phyloP scores from a whole-genome alignment of 1,140 invertebrate species.

The Schlechtendalia chinensis region DNA sequence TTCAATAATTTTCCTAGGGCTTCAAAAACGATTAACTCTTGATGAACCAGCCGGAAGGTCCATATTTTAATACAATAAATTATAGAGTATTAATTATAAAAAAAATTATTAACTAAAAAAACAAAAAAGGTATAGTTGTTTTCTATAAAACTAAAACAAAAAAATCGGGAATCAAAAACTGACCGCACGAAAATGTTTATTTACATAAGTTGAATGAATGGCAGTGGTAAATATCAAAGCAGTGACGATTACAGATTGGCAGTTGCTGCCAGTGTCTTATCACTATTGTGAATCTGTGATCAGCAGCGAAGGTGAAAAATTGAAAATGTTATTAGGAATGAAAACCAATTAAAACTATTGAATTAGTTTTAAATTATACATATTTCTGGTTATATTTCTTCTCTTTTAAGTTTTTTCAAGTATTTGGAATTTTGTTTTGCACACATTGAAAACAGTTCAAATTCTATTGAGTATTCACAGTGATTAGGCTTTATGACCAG shows the following conservation, averaged over 20 bases:
- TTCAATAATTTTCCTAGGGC: background rate
- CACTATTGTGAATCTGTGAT: no score
- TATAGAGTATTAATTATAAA: no score
- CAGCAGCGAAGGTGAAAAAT: background rate
- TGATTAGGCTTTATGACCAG: background rate
- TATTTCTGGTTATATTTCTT: conserved; percentile 15
- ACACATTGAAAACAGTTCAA: conserved; percentile 5
- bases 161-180: background rate
- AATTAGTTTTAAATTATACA: background rate
- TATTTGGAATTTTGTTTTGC: background rate
- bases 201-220: background rate
- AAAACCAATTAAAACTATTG: background rate
- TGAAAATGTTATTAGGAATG: no score
- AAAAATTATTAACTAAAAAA: no score
- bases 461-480: conserved; percentile 25
- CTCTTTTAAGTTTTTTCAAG: background rate
- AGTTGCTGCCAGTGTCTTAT: background rate
- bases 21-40: conserved; percentile 4
- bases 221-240: background rate
- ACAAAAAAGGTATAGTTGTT: background rate
- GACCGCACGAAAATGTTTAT: background rate
- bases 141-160: background rate
- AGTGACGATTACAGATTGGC: background rate
- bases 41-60: conserved; percentile 29
- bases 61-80: conserved; percentile 1